Percentiles rank a stretch among this genome's conserved stretches.
phyloP scores from a whole-genome alignment of 1,140 invertebrate genomes.

The Pseudomyrmex pallidus region DNA sequence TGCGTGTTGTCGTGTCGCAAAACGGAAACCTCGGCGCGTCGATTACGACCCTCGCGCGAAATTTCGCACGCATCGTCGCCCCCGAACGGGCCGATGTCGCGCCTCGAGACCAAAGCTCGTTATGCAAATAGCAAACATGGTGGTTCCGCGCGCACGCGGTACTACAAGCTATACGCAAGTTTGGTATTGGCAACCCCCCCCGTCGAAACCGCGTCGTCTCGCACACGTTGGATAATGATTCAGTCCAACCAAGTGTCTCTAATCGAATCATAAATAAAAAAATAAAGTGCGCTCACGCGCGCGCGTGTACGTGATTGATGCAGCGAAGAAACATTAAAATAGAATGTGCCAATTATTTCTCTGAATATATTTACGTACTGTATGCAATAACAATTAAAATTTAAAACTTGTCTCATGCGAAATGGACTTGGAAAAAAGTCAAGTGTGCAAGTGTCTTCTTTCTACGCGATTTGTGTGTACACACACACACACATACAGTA shows the following conservation, averaged over 20 bases:
- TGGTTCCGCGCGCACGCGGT: slow-evolving; percentile 42
- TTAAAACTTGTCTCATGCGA: no score
- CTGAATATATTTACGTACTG: neutral
- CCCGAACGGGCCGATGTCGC: slow-evolving; percentile 66
- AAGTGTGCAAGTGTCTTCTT: no score
- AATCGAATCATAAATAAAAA: neutral
- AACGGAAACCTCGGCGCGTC: slow-evolving; percentile 65
- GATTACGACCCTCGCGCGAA: slow-evolving; percentile 75
- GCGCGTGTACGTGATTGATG: neutral
- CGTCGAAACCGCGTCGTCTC: neutral
- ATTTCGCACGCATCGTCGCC: slow-evolving; percentile 81
- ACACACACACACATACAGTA: no score
- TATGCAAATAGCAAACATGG: slow-evolving; percentile 69
- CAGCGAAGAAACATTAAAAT: neutral
- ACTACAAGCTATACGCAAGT: slow-evolving; percentile 51
- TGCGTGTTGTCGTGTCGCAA: slow-evolving; percentile 46
- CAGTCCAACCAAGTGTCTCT: neutral
- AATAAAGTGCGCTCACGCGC: no score
- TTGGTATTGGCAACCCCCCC: slow-evolving; percentile 9
- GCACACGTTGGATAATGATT: slow-evolving; percentile 18
- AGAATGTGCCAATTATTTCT: neutral
- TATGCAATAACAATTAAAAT: no score
- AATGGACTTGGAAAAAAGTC: no score
- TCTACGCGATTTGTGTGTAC: no score
- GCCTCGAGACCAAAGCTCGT: slow-evolving; percentile 61